phyloP scores from a whole-genome alignment of 2,888 invertebrate species.

The Mythimna pallens region DNA sequence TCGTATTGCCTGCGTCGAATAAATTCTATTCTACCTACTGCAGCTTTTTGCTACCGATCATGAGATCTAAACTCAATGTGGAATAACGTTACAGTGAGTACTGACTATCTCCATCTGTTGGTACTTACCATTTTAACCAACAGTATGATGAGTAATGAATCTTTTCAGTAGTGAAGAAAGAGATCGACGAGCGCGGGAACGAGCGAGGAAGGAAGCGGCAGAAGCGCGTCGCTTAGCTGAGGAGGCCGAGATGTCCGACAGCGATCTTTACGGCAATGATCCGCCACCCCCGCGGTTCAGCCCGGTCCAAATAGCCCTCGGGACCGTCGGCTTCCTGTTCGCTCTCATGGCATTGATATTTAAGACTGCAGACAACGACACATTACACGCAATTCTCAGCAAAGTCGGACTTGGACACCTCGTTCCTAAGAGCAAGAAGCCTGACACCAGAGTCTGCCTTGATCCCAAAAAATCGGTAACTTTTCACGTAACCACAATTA shows the following conservation, averaged over 20 bases:
- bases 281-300: slow-evolving; percentile 23
- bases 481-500: slow-evolving; percentile 3
- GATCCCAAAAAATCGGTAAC: slow-evolving; percentile 33
- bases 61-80: too few relatives aligned
- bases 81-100: too few relatives aligned
- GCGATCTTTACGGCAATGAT: background rate
- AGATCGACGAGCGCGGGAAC: slow-evolving; percentile 41
- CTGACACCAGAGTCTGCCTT: background rate
- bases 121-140: background rate
- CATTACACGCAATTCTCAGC: slow-evolving; percentile 26
- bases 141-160: slow-evolving; percentile 4
- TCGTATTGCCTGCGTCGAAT: too few relatives aligned
- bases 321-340: slow-evolving; percentile 34
- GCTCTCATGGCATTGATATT: slow-evolving; percentile 33
- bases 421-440: background rate
- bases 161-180: slow-evolving; percentile 71
- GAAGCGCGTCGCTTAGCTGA: background rate
- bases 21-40: too few relatives aligned
- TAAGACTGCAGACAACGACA: slow-evolving; percentile 33
- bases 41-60: too few relatives aligned
- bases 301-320: slow-evolving; percentile 25
- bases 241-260: background rate
- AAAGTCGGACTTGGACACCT: slow-evolving; percentile 57
- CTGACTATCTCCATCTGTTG: too few relatives aligned
- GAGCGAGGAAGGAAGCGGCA: slow-evolving; percentile 16